A percentile compares a stretch with the other conserved stretches of the same genome.
These are phyloP conservation scores for Actinia equina DNA, from an alignment of 64 coral and sea anemone species.

Conservation along the genomic window DNA sequence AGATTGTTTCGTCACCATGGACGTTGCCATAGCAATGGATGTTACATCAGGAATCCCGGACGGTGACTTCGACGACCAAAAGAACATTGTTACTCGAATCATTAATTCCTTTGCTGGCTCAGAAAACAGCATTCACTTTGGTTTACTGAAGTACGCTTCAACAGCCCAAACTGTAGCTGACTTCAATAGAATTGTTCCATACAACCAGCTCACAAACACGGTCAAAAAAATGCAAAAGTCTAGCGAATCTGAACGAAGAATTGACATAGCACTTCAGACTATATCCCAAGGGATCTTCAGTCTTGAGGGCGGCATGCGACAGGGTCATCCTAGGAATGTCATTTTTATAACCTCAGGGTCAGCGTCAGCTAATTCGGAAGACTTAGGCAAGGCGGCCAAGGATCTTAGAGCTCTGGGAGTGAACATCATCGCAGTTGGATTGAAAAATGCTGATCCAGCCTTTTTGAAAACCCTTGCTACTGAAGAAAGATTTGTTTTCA, in stretches of 20 bases:
- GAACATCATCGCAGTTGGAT: slow-evolving; percentile 26
- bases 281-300: slow-evolving; percentile 50
- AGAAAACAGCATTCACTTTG: slow-evolving; percentile 61
- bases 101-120: slow-evolving; percentile 50
- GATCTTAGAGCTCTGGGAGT: slow-evolving; percentile 22
- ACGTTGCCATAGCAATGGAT: slow-evolving; percentile 58
- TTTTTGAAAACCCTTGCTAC: slow-evolving; percentile 32
- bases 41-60: slow-evolving; percentile 20
- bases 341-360: slow-evolving; percentile 48
- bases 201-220: not conserved
- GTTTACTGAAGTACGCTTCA: slow-evolving; percentile 25
- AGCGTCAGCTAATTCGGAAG: slow-evolving; percentile 35
- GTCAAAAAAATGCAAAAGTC: slow-evolving; percentile 26
- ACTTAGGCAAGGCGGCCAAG: slow-evolving; percentile 22
- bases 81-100: slow-evolving; percentile 44
- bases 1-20: slow-evolving; percentile 72
- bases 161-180: slow-evolving; percentile 29
- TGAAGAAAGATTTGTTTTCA: slow-evolving; percentile 40
- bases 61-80: slow-evolving; percentile 37
- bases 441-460: slow-evolving; percentile 1
- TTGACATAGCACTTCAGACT: slow-evolving; percentile 25
- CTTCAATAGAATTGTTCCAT: slow-evolving; percentile 26
- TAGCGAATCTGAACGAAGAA: not conserved
- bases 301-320: slow-evolving; percentile 53
- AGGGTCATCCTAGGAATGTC: slow-evolving; percentile 50